Conservation (phyloP, 2,113 vertebrate species). For the Sisor rabdophorus region DNA sequence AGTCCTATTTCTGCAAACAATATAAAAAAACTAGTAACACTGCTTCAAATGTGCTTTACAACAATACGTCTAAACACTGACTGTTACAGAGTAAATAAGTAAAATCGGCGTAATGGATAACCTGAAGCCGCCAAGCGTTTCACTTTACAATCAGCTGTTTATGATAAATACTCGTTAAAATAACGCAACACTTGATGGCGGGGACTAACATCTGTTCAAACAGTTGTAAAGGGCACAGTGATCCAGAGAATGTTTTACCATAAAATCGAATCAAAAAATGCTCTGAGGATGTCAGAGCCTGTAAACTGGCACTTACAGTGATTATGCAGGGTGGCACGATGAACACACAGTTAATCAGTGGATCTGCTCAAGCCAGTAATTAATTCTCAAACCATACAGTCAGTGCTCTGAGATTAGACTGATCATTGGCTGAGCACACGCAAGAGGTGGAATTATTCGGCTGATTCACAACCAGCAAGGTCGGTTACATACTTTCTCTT, state of each 20-base stretch:
- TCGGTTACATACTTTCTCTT: neutral
- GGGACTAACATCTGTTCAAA: slow-evolving; percentile 20
- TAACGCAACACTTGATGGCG: slow-evolving; percentile 16
- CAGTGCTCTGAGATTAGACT: neutral
- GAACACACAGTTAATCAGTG: neutral
- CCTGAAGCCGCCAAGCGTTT: neutral
- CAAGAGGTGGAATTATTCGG: slow-evolving; percentile 4
- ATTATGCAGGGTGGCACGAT: slow-evolving; percentile 22
- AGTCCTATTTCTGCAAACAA: slow-evolving; percentile 16
- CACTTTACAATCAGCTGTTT: slow-evolving; percentile 10
- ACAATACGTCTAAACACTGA: slow-evolving; percentile 18
- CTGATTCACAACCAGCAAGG: slow-evolving; percentile 11
- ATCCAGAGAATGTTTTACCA: slow-evolving; percentile 16
- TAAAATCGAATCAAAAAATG: slow-evolving; percentile 31
- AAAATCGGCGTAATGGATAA: slow-evolving; percentile 5
- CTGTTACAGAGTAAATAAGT: slow-evolving; percentile 34
- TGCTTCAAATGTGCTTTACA: slow-evolving; percentile 22
- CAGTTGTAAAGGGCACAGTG: slow-evolving; percentile 43
- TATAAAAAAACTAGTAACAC: slow-evolving; percentile 24
- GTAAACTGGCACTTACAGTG: slow-evolving; percentile 40
- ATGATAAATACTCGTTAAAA: slow-evolving; percentile 13
- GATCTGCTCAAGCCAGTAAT: slow-evolving; percentile 20
- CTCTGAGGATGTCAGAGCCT: slow-evolving; percentile 7
- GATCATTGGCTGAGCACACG: slow-evolving; percentile 17
- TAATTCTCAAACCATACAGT: slow-evolving; percentile 28